These are phyloP conservation scores for Sarcophaga peregrina DNA, from an alignment of 1,140 invertebrate genomes.

Conservation along the genomic window DNA sequence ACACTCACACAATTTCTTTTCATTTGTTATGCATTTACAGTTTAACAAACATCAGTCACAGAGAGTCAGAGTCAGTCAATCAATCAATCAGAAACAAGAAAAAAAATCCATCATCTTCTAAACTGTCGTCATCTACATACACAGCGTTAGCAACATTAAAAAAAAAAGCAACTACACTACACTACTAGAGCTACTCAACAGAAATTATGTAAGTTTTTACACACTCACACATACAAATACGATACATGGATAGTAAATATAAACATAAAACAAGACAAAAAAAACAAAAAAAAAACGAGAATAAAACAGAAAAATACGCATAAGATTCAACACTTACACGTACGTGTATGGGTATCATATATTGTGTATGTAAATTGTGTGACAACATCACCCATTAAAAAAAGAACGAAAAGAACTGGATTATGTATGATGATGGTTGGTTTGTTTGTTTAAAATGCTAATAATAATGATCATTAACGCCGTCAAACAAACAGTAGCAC, in stretches of 20 bases:
- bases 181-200: not conserved
- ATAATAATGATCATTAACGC: too few relatives aligned
- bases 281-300: too few relatives aligned
- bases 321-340: too few relatives aligned
- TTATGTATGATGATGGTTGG: not conserved
- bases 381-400: slow-evolving; percentile 18
- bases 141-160: not conserved
- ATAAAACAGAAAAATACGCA: too few relatives aligned
- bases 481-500: too few relatives aligned
- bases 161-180: too few relatives aligned
- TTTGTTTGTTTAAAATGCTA: not conserved
- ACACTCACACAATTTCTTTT: not conserved
- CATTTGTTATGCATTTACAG: not conserved
- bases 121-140: not conserved
- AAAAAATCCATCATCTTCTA: not conserved
- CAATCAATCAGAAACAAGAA: not conserved
- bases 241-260: too few relatives aligned
- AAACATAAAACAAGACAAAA: too few relatives aligned
- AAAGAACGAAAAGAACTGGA: not conserved
- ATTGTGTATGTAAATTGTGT: not conserved
- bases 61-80: slow-evolving; percentile 22
- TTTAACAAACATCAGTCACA: slow-evolving; percentile 13
- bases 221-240: too few relatives aligned
- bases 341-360: too few relatives aligned
- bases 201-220: slow-evolving; percentile 18